These are phyloP conservation scores for Drosophila maculinotata DNA, from an alignment of 2,888 invertebrate species.

Conservation along the genomic window DNA sequence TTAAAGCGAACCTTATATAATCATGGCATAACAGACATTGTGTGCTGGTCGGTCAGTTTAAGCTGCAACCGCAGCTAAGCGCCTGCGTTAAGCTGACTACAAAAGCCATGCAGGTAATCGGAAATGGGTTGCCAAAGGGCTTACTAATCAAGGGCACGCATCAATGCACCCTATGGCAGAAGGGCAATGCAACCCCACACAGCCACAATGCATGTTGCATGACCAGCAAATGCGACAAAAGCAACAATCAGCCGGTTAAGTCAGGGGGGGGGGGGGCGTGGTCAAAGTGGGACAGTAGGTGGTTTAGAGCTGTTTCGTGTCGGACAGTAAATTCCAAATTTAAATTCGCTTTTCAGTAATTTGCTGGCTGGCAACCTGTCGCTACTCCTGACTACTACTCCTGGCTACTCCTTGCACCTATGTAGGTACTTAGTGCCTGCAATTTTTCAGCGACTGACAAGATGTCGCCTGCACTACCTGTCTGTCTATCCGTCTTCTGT, in stretches of 20 bases:
- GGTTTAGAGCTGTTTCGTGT: constrained; percentile 2
- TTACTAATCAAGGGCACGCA: constrained; percentile 44
- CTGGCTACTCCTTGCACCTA: constrained; percentile 3
- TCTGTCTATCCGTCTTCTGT: constrained; percentile 13
- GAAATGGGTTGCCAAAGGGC: constrained; percentile 9
- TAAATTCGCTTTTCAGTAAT: constrained; percentile 69
- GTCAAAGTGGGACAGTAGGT: too few species aligned
- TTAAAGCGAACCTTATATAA: too few species aligned
- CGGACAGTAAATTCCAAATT: constrained; percentile 27
- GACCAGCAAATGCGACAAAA: constrained; percentile 16
- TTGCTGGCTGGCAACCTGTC: constrained; percentile 58
- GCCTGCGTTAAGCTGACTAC: constrained; percentile 12
- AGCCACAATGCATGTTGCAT: constrained; percentile 28
- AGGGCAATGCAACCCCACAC: constrained; percentile 1
- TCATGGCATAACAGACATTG: background rate
- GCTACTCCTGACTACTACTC: background rate
- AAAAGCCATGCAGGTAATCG: constrained; percentile 28
- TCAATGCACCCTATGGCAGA: constrained; percentile 34
- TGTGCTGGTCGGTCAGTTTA: background rate
- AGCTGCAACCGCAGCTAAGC: constrained; percentile 10
- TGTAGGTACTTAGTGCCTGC: constrained; percentile 31
- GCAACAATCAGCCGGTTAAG: constrained; percentile 14
- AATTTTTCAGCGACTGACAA: constrained; percentile 78
- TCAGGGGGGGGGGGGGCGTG: background rate
- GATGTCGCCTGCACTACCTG: constrained; percentile 58